Percentiles rank a stretch among this genome's conserved stretches.
phyloP scores from a whole-genome alignment of 2,113 vertebrate genomes.

The Panurus biarmicus region DNA sequence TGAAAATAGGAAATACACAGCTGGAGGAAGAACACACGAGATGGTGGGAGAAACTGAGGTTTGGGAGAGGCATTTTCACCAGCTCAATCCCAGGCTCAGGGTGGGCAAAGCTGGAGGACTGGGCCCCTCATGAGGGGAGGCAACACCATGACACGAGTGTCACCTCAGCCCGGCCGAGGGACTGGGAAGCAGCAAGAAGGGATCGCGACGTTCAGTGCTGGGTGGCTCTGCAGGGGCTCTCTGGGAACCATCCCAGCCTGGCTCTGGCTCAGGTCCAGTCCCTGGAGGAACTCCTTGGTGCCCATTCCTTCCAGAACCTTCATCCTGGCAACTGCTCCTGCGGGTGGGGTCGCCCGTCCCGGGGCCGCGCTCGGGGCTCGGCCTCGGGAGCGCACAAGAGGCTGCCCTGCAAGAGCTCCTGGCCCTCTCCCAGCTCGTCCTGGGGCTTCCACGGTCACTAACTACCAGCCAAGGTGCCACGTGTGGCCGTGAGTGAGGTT shows the following conservation, averaged over 20 bases:
- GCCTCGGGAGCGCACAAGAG: too few relatives aligned
- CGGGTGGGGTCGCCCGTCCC: too few relatives aligned
- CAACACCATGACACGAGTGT: rapidly evolving
- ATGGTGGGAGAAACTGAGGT: rapidly evolving
- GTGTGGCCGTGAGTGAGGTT: not conserved
- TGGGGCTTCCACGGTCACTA: not conserved
- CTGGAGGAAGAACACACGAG: rapidly evolving
- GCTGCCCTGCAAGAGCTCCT: not conserved
- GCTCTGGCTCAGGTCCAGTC: not conserved
- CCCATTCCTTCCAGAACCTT: not conserved
- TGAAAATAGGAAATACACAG: not conserved
- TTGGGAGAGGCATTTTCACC: rapidly evolving
- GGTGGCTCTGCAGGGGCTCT: not conserved
- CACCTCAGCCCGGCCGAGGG: not conserved
- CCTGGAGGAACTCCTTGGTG: rapidly evolving
- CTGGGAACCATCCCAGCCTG: not conserved
- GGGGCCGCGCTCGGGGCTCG: too few relatives aligned
- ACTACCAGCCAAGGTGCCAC: not conserved
- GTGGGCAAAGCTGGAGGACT: not conserved
- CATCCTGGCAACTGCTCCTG: rapidly evolving
- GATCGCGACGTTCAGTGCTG: rapidly evolving
- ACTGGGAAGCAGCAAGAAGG: rapidly evolving
- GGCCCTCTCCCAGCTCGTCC: not conserved
- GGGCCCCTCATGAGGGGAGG: not conserved
- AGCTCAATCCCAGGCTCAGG: rapidly evolving